Base-by-base conservation (phyloP, 2,113 vertebrate species). In the Parus major region DNA sequence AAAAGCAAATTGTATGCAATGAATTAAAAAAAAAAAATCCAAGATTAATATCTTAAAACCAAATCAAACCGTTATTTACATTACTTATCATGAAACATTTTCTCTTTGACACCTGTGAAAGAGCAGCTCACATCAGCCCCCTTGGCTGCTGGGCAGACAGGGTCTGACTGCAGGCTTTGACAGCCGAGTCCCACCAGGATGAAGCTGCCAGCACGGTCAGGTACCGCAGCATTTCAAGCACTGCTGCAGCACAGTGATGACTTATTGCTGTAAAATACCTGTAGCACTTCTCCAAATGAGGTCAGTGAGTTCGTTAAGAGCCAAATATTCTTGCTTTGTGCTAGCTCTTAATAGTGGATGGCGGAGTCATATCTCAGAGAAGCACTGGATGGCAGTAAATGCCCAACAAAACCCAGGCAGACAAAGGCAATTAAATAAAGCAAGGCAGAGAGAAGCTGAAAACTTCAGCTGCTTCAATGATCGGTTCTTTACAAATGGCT, bases 401-500 rank as follows among this genome's bases (percentile, higher is more conserved):
- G 90, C 93, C 70, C 95, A 68, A 5, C 55, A 64, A 96, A 95
- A 57, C 44, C 3, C 4, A 75, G 65, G 46, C 79, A 85, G 89
- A 89, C 88, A 96, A 94, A 96, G 94, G 90, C 87, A 94, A 88
- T 97, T 91, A 86, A 93, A 91, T 88, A 95, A 63, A 85, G 93
- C 76, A 15, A 83, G 81, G 92, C 77, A 41, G 42, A 68, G 65
- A 77, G 50, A 92, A 79, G 17, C 81, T 13, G 73, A 33, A 94
- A 93, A 95, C 92, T 95, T 95, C 84, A 90, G 73, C 90, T 91
- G 94, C 94, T 96, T 88, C 92, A 94, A 33, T 88, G 96, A 96
- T 96, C 97, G 88, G 85, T 96, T 96, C 96, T 95, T 96, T 94
- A 96, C 94, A 96, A 97, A 97, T 97, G 90, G 90, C 88, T 96